Percentiles rank a stretch among this genome's conserved stretches.
Conservation (phyloP, 2,888 invertebrate species). For the Strigamia transsilvanica region DNA sequence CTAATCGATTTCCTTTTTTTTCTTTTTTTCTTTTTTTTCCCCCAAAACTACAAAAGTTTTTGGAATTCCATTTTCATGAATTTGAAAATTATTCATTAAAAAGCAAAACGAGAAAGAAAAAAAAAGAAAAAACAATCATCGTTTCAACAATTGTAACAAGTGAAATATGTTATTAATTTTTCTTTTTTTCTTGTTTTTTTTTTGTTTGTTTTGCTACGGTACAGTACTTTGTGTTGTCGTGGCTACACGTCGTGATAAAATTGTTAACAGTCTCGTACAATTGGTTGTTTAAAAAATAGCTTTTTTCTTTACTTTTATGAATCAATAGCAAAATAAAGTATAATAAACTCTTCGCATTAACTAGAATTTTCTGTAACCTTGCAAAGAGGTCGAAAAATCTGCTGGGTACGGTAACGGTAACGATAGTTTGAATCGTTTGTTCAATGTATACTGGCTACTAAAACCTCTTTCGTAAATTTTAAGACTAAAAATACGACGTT, state of each 20-base stretch:
- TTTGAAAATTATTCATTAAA: background rate
- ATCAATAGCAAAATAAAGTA: constrained; percentile 57
- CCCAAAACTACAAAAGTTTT: constrained; percentile 38
- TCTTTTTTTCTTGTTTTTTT: too few relatives aligned
- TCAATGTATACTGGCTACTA: background rate
- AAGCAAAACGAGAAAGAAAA: background rate
- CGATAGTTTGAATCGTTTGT: background rate
- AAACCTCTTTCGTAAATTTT: background rate
- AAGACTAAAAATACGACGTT: background rate
- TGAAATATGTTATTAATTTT: background rate
- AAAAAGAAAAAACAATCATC: constrained; percentile 13
- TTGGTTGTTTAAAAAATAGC: constrained; percentile 55
- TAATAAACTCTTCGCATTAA: constrained; percentile 54
- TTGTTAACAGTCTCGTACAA: constrained; percentile 11
- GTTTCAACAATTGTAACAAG: constrained; percentile 7
- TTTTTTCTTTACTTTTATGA: constrained; percentile 42
- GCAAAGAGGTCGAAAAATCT: constrained; percentile 10
- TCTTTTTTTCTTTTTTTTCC: background rate
- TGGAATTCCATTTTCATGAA: constrained; percentile 28
- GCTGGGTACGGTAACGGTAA: too few relatives aligned
- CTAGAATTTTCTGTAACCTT: constrained; percentile 37
- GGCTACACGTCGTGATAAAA: constrained; percentile 1
- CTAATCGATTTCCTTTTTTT: background rate
- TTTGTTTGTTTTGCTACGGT: background rate
- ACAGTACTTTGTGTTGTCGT: background rate